Conservation (phyloP, 2,797 vertebrate species). For the Ctenosaura bakeri region DNA sequence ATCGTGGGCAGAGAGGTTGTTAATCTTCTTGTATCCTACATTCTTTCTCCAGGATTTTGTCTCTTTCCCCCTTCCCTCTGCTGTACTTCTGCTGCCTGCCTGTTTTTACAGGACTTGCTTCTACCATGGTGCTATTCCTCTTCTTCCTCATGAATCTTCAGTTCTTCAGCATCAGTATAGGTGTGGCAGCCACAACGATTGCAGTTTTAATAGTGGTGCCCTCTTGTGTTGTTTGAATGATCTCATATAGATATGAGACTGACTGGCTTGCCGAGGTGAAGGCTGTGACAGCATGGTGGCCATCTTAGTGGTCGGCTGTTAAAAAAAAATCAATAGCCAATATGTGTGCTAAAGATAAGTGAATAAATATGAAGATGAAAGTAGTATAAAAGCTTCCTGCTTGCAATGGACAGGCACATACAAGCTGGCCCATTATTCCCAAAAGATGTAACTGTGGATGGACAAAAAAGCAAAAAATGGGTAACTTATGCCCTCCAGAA, state of each 20-base stretch:
- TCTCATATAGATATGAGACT: background rate
- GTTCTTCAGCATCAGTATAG: background rate
- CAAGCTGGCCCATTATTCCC: slow-evolving; percentile 25
- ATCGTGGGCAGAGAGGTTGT: background rate
- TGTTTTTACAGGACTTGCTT: background rate
- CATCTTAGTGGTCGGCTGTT: background rate
- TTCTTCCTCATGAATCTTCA: background rate
- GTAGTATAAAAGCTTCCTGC: slow-evolving; percentile 17
- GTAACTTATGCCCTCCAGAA: slow-evolving; percentile 39
- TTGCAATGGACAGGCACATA: slow-evolving; percentile 26
- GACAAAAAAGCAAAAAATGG: background rate
- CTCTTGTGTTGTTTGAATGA: background rate
- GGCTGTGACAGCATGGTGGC: background rate
- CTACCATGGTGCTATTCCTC: background rate
- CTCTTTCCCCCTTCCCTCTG: background rate
- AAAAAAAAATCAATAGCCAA: background rate
- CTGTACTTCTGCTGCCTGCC: background rate
- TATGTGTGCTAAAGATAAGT: background rate
- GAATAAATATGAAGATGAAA: slow-evolving; percentile 12
- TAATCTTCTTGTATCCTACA: background rate
- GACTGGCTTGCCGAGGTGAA: background rate
- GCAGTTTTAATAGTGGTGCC: background rate
- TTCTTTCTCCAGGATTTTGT: background rate
- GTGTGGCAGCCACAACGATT: background rate
- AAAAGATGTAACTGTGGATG: slow-evolving; percentile 20